phyloP scores from a whole-genome alignment of 2,113 vertebrate genomes.

The Morone chrysops region DNA sequence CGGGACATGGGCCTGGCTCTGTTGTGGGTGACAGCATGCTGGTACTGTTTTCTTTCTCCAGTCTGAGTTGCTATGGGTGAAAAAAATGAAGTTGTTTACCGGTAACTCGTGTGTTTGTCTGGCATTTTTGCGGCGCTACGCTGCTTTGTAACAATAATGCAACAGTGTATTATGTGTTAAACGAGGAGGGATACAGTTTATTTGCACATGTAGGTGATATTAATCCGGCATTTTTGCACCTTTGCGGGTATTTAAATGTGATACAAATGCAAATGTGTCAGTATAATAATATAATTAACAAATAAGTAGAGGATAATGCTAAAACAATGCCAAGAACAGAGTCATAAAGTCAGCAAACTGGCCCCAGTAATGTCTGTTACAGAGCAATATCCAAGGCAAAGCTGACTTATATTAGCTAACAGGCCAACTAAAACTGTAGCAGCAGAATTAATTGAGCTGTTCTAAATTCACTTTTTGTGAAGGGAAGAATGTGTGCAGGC shows the following conservation, averaged over 20 bases:
- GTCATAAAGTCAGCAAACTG: neutral
- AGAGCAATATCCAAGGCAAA: neutral
- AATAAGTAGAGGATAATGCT: neutral
- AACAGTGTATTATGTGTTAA: no score
- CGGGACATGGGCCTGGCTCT: slow-evolving; percentile 56
- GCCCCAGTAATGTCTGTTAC: neutral
- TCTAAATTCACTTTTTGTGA: neutral
- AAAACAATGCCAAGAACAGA: no score
- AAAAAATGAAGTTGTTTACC: slow-evolving; percentile 36
- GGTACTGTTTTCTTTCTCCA: slow-evolving; percentile 45
- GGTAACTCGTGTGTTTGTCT: slow-evolving; percentile 25
- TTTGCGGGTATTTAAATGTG: neutral
- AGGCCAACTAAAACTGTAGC: neutral
- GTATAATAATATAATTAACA: no score
- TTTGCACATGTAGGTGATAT: neutral
- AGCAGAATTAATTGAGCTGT: neutral
- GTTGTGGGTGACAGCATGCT: slow-evolving; percentile 66
- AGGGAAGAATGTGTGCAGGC: neutral
- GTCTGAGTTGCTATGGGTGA: neutral
- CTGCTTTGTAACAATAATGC: no score
- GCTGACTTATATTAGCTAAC: neutral
- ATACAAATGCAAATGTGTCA: neutral
- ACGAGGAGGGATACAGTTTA: no score
- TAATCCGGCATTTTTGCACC: neutral
- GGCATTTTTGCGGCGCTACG: slow-evolving; percentile 13